Conservation (phyloP, 2,113 vertebrate species). For the Acrocephalus kingi region DNA sequence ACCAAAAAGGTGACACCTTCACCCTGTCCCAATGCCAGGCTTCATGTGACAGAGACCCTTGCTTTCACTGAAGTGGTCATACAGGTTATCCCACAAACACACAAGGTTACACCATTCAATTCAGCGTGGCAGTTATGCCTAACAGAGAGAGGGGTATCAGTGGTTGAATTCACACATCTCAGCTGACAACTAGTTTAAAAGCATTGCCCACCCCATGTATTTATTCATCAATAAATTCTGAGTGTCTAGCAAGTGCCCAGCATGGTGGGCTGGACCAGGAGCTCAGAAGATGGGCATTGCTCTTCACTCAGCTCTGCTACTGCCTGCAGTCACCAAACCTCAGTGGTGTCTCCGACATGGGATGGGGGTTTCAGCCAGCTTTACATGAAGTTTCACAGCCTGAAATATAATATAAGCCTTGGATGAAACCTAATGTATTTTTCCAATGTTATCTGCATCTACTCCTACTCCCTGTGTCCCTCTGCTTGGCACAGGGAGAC, state of each 20-base stretch:
- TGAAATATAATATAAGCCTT: background rate
- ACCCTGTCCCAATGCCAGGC: background rate
- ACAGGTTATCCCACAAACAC: background rate
- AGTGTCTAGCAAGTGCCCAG: background rate
- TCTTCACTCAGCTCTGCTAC: background rate
- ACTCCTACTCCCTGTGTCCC: background rate
- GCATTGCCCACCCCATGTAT: background rate
- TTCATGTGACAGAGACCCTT: background rate
- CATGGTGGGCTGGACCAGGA: background rate
- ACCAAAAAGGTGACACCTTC: background rate
- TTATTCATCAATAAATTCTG: background rate
- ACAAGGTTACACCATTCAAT: background rate
- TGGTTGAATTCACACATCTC: background rate
- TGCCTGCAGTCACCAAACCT: background rate
- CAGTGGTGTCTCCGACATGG: accelerated
- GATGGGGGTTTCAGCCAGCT: background rate
- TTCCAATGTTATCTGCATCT: background rate
- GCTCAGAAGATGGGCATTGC: background rate
- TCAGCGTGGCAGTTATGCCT: accelerated
- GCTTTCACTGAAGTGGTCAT: background rate
- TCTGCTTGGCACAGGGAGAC: background rate
- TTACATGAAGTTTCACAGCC: background rate
- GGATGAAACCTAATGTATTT: background rate
- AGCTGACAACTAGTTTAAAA: background rate
- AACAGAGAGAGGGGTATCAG: background rate